Percentiles rank a stretch among this genome's conserved stretches.
Evolutionary conservation across 2,888 invertebrate genomes (phyloP).

Genomic region (Cryptocheilus praepositus): DNA sequence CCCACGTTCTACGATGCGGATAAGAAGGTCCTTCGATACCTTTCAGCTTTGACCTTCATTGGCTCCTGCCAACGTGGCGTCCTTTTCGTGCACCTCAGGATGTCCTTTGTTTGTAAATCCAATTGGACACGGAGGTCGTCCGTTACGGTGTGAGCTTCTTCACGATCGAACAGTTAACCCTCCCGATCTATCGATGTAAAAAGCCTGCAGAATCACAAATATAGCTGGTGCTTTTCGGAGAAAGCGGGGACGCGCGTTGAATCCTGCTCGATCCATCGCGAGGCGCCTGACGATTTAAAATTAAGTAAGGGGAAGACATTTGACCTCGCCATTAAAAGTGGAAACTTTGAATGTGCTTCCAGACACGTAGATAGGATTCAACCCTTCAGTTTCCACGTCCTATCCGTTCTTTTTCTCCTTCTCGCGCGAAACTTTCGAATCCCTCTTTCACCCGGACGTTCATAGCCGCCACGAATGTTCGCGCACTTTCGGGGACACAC

Average conservation of each 20-base stretch:
- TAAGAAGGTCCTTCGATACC: neutral
- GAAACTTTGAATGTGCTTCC: slow-evolving; percentile 5
- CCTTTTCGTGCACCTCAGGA: slow-evolving; percentile 3
- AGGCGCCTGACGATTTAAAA: no score
- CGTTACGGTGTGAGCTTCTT: slow-evolving; percentile 50
- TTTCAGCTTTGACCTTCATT: no score
- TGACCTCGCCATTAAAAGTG: slow-evolving; percentile 3
- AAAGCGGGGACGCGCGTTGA: no score
- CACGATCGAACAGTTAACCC: slow-evolving; percentile 42
- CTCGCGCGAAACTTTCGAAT: slow-evolving; percentile 43
- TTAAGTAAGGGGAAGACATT: neutral
- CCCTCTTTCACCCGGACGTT: slow-evolving; percentile 18
- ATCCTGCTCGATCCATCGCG: slow-evolving; percentile 4
- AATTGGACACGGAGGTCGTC: slow-evolving; percentile 49
- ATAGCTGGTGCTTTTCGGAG: no score
- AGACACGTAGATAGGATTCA: no score
- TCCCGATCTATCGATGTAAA: slow-evolving; percentile 5
- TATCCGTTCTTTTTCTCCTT: slow-evolving; percentile 14
- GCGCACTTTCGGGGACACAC: slow-evolving; percentile 19
- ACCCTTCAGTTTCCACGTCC: slow-evolving; percentile 11
- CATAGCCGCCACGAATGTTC: slow-evolving; percentile 12
- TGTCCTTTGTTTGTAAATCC: slow-evolving; percentile 60
- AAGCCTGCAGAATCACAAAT: no score
- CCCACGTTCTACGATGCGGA: neutral
- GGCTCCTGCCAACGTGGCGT: neutral